phyloP scores from a whole-genome alignment of 2,113 vertebrate species.

The Paralichthys olivaceus region DNA sequence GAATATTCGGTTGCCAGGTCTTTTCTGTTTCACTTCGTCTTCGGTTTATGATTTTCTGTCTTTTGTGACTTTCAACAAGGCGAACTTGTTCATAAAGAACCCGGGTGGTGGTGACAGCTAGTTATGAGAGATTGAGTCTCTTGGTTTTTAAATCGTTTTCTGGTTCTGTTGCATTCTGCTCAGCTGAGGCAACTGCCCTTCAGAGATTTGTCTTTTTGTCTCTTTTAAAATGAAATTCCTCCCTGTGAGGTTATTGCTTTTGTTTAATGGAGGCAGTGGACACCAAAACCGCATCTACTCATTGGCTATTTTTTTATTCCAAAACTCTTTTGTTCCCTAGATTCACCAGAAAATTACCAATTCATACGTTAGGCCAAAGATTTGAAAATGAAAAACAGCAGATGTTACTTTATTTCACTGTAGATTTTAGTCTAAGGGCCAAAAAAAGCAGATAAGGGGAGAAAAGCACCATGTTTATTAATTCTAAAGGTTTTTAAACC shows the following conservation, averaged over 20 bases:
- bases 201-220: constrained; percentile 9
- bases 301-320: constrained; percentile 27
- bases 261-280: constrained; percentile 5
- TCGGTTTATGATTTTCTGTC: constrained; percentile 2
- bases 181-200: constrained; percentile 36
- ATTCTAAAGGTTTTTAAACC: too few relatives aligned
- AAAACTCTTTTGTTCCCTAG: background rate
- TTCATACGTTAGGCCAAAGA: background rate
- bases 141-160: constrained; percentile 34
- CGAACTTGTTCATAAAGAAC: too few relatives aligned
- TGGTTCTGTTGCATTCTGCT: constrained; percentile 36
- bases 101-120: constrained; percentile 19
- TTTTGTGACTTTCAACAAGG: constrained; percentile 28
- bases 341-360: constrained; percentile 6
- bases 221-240: constrained; percentile 27
- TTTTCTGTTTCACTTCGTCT: constrained; percentile 22
- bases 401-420: background rate
- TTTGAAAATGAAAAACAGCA: background rate
- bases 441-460: background rate
- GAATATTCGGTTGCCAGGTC: background rate
- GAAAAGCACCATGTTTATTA: background rate
- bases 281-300: constrained; percentile 41
- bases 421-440: background rate
- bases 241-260: constrained; percentile 27
- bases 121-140: background rate